phyloP scores from a whole-genome alignment of 64 coral and sea anemone species.

The Actinia tenebrosa region DNA sequence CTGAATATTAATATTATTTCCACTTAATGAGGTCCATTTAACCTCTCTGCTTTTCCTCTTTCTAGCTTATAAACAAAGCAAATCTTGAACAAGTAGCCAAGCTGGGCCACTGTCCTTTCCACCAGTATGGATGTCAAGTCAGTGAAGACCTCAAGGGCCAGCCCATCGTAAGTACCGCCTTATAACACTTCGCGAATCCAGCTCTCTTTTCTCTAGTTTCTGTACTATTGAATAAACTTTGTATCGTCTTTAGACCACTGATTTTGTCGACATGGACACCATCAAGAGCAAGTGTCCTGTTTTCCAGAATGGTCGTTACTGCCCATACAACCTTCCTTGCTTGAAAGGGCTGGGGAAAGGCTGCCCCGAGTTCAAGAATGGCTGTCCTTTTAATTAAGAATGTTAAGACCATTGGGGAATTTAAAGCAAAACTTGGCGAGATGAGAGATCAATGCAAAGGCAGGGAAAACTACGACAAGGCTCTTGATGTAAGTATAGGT shows the following conservation, averaged over 20 bases:
- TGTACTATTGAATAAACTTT: not conserved
- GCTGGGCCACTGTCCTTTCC: not conserved
- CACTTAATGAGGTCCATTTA: no score
- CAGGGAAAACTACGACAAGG: not conserved
- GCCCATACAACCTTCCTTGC: not conserved
- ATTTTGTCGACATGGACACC: not conserved
- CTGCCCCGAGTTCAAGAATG: conserved; percentile 8
- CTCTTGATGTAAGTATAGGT: not conserved
- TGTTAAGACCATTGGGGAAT: conserved; percentile 3
- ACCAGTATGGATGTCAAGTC: not conserved
- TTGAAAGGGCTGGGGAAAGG: not conserved
- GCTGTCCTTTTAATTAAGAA: conserved; percentile 30
- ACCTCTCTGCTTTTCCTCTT: not conserved
- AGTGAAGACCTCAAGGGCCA: not conserved
- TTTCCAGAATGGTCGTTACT: not conserved
- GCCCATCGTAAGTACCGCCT: not conserved
- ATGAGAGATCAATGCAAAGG: conserved; percentile 35
- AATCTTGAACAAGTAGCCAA: conserved; percentile 1
- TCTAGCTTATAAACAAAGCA: not conserved
- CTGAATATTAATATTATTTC: no score
- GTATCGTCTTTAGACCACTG: not conserved
- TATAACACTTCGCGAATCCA: not conserved
- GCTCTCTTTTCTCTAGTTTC: not conserved
- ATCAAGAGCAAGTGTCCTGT: conserved; percentile 2
- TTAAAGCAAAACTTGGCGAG: conserved; percentile 21